phyloP scores from a whole-genome alignment of 2,113 vertebrate species.

The Pedionomus torquatus region DNA sequence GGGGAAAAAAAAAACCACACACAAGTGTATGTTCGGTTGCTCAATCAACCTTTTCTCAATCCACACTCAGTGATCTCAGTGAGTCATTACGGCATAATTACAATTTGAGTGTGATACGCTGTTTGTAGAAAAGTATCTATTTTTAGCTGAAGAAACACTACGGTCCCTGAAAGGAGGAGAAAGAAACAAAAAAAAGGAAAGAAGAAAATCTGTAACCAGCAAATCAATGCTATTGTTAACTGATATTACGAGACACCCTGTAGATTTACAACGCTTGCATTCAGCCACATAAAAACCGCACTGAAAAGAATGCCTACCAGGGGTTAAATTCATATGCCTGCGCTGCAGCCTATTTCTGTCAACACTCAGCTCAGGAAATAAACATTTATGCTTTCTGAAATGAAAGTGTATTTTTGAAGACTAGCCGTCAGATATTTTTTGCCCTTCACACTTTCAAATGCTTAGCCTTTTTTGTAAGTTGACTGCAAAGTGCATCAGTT shows the following conservation, averaged over 20 bases:
- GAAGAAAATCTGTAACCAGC: conserved; percentile 25
- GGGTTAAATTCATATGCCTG: conserved; percentile 85
- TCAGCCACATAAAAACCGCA: conserved; percentile 26
- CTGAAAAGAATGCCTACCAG: conserved; percentile 75
- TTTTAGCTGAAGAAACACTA: conserved; percentile 61
- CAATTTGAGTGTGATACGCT: conserved; percentile 27
- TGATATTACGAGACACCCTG: conserved; percentile 53
- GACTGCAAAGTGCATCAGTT: conserved; percentile 82
- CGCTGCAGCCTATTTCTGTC: conserved; percentile 85
- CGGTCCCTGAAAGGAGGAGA: not conserved
- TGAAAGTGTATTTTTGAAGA: conserved; percentile 85
- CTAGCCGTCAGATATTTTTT: conserved; percentile 84
- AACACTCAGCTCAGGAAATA: conserved; percentile 77
- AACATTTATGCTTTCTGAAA: conserved; percentile 86
- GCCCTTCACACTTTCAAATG: conserved; percentile 86
- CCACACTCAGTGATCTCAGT: conserved; percentile 30
- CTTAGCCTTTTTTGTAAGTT: conserved; percentile 85
- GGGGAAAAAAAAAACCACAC: not conserved
- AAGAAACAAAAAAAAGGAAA: not conserved
- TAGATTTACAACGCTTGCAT: conserved; percentile 45
- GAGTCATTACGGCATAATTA: conserved; percentile 66
- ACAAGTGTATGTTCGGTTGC: not conserved
- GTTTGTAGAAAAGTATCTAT: conserved; percentile 62
- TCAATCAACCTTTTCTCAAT: conserved; percentile 50
- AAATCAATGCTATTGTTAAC: conserved; percentile 67